Conservation (phyloP, 2,797 vertebrate genomes). For the Clarias laeviceps region DNA sequence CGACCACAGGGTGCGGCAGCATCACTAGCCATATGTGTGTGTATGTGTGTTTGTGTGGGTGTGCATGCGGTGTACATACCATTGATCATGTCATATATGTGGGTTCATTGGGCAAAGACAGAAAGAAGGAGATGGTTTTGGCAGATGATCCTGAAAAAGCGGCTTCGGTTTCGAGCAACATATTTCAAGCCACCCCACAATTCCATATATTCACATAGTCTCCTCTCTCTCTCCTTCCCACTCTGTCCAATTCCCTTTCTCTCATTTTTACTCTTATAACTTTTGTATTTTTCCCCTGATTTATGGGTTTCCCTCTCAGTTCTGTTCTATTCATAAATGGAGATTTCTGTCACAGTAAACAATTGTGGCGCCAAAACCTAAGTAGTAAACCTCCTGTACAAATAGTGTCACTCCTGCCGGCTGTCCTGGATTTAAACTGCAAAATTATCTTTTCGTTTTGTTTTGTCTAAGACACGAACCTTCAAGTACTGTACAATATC, state of each 20-base stretch:
- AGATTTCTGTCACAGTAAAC: slow-evolving; percentile 61
- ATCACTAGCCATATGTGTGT: slow-evolving; percentile 16
- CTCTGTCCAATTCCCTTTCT: neutral
- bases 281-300: slow-evolving; percentile 57
- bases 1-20: slow-evolving; percentile 46
- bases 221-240: neutral
- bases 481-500: neutral
- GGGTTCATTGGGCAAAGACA: slow-evolving; percentile 57
- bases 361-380: slow-evolving; percentile 57
- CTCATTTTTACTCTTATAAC: slow-evolving; percentile 1
- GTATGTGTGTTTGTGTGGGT: slow-evolving; percentile 26
- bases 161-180: slow-evolving; percentile 60
- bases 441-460: neutral
- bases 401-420: neutral
- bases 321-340: slow-evolving; percentile 51
- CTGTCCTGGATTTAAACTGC: neutral
- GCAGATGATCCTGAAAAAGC: slow-evolving; percentile 55
- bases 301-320: slow-evolving; percentile 53
- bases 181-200: slow-evolving; percentile 47
- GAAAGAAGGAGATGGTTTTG: slow-evolving; percentile 54
- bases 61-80: slow-evolving; percentile 25
- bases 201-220: slow-evolving; percentile 46
- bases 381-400: neutral
- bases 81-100: slow-evolving; percentile 62
- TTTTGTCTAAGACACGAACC: neutral